phyloP scores from a whole-genome alignment of 53 echinoderm and acorn worm species.

The Actinopyga echinites region DNA sequence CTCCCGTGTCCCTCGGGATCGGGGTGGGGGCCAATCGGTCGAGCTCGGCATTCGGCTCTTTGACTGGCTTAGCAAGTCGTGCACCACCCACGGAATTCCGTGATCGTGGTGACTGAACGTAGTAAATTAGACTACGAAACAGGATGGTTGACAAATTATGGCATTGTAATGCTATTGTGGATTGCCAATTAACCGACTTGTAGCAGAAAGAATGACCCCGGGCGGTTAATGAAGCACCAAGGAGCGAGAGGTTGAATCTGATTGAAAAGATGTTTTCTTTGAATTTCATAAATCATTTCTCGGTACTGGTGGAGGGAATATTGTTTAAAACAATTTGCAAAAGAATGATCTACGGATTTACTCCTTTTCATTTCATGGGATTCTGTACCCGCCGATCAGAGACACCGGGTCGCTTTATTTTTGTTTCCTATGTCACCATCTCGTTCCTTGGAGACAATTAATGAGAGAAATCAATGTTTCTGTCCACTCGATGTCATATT shows the following conservation, averaged over 20 bases:
- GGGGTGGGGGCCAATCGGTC: conserved; percentile 22
- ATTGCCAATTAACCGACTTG: conserved; percentile 43
- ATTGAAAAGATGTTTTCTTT: conserved; percentile 36
- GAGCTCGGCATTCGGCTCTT: neutral
- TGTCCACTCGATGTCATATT: too few species aligned
- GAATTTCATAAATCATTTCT: conserved; percentile 16
- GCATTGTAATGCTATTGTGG: conserved; percentile 16
- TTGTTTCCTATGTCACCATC: too few species aligned
- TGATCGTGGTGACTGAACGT: conserved; percentile 18
- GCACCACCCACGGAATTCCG: conserved; percentile 34
- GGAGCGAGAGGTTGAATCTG: neutral
- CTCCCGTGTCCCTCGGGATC: conserved; percentile 14
- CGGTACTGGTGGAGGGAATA: too few species aligned
- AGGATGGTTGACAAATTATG: conserved; percentile 35
- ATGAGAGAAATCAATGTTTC: too few species aligned
- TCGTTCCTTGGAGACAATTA: too few species aligned
- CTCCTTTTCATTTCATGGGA: too few species aligned
- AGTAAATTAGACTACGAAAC: conserved; percentile 24
- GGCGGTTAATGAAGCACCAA: conserved; percentile 1
- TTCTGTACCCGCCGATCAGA: too few species aligned
- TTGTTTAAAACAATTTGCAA: too few species aligned
- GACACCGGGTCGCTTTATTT: too few species aligned
- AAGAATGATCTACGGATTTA: too few species aligned
- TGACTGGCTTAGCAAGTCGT: neutral
- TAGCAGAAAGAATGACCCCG: conserved; percentile 41